These are phyloP conservation scores for Coluber constrictor DNA, from an alignment of 2,797 vertebrate genomes.

Conservation along the genomic window DNA sequence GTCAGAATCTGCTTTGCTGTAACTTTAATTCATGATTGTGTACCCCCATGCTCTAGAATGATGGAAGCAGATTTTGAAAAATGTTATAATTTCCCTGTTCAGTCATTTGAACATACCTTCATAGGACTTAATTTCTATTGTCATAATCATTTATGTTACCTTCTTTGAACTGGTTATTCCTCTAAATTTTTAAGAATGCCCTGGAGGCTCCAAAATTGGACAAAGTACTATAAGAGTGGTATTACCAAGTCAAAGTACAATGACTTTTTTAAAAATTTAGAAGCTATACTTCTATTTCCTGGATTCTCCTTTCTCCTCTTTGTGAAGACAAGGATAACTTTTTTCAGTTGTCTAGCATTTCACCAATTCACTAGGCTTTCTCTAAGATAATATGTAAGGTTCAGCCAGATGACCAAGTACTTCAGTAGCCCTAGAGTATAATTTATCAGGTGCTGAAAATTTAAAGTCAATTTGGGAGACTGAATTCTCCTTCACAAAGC, in stretches of 20 bases:
- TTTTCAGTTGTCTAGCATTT: not conserved
- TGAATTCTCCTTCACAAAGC: not conserved
- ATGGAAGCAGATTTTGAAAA: not conserved
- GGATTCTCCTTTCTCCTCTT: not conserved
- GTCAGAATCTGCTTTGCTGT: not conserved
- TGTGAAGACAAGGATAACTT: not conserved
- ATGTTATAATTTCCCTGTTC: not conserved
- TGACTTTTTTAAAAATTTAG: not conserved
- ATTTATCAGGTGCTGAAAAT: not conserved
- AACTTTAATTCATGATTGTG: not conserved
- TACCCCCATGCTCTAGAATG: not conserved
- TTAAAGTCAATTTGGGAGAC: not conserved
- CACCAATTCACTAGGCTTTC: not conserved
- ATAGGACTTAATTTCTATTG: not conserved
- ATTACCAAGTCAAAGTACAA: not conserved
- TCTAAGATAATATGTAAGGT: not conserved
- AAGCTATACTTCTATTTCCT: not conserved
- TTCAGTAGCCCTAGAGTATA: not conserved
- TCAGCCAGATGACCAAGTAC: not conserved
- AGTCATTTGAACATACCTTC: not conserved
- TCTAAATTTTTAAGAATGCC: not conserved
- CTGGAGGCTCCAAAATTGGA: not conserved
- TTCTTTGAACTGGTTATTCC: not conserved
- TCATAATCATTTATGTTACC: not conserved
- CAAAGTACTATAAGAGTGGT: not conserved